A percentile compares a stretch with the other conserved stretches of the same genome.
These are phyloP conservation scores for Pollenia amentaria DNA, from an alignment of 2,888 invertebrate genomes.

Conservation along the genomic window DNA sequence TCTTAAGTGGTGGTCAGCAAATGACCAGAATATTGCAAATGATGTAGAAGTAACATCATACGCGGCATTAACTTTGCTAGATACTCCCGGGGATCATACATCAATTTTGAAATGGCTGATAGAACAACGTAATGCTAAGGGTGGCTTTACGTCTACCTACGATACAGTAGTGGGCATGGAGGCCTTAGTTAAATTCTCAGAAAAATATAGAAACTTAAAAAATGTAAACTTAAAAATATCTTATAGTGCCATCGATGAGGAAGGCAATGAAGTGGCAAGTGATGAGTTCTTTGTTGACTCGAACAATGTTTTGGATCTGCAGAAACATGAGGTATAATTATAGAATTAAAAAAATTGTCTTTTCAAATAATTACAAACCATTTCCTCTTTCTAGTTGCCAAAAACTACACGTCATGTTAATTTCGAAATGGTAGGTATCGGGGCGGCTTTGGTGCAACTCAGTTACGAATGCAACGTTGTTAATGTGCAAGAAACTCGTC, in stretches of 20 bases:
- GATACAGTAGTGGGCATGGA: constrained; percentile 90
- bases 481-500: constrained; percentile 92
- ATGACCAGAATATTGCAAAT: constrained; percentile 86
- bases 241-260: constrained; percentile 30
- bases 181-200: constrained; percentile 88
- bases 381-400: constrained; percentile 45
- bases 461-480: constrained; percentile 91
- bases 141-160: constrained; percentile 90
- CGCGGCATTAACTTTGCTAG: constrained; percentile 88
- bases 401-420: constrained; percentile 86
- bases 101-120: constrained; percentile 90
- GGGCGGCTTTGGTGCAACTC: constrained; percentile 90
- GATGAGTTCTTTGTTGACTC: constrained; percentile 85
- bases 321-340: constrained; percentile 88
- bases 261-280: constrained; percentile 22
- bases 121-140: constrained; percentile 87
- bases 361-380: neutral
- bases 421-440: constrained; percentile 90
- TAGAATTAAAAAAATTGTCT: neutral
- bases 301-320: constrained; percentile 91
- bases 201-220: constrained; percentile 84
- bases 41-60: constrained; percentile 93
- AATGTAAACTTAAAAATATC: constrained; percentile 39
- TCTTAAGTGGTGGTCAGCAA: constrained; percentile 90
- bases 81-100: constrained; percentile 77